Conservation (phyloP, 2,113 vertebrate species). For the Lasiurus borealis region DNA sequence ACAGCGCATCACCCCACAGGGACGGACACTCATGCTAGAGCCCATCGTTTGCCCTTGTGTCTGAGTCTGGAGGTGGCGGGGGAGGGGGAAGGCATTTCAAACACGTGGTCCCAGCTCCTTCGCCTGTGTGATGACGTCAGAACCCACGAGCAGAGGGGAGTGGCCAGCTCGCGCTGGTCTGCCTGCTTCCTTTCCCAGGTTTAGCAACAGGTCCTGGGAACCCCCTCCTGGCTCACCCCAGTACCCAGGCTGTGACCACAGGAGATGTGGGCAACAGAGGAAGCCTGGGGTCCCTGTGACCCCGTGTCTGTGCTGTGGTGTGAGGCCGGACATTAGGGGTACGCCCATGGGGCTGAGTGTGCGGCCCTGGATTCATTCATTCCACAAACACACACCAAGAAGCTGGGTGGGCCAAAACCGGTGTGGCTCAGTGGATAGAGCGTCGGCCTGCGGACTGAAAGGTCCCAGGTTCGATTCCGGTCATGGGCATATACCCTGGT, state of each 20-base stretch:
- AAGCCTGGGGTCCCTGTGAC: not conserved
- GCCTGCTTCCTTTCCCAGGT: not conserved
- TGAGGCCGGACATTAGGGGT: not conserved
- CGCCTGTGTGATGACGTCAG: not conserved
- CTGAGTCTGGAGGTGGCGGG: not conserved
- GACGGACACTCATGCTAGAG: rapidly evolving
- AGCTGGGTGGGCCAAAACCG: not conserved
- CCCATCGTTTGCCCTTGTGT: not conserved
- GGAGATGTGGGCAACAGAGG: not conserved
- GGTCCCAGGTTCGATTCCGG: too few species aligned
- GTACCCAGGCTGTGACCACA: not conserved
- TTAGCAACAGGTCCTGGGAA: not conserved
- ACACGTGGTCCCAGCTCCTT: not conserved
- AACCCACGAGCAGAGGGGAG: rapidly evolving
- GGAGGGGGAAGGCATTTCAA: not conserved
- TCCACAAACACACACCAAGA: not conserved
- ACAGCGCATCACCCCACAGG: rapidly evolving
- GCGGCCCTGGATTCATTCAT: rapidly evolving
- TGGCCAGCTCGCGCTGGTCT: not conserved
- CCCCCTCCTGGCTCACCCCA: not conserved
- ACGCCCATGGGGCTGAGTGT: not conserved
- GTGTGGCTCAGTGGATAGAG: too few species aligned
- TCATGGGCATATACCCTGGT: too few species aligned
- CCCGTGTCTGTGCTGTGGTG: rapidly evolving
- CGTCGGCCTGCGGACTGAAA: too few species aligned